Evolutionary conservation across 2,888 invertebrate species (phyloP).

Genomic region (Callyntrura sp.): DNA sequence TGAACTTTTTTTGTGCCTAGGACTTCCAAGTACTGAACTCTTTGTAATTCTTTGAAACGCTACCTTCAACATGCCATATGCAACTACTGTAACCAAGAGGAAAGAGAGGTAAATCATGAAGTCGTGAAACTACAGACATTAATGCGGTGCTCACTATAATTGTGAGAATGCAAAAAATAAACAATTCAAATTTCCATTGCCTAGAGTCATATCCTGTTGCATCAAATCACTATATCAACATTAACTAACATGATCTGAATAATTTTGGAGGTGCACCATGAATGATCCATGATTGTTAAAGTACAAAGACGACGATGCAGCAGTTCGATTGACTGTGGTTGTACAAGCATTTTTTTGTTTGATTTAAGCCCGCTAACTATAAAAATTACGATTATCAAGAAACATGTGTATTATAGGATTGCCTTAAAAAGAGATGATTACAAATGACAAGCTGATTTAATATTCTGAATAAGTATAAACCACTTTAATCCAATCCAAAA

Average conservation of each 20-base stretch:
- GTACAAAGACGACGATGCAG: not conserved
- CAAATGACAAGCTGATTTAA: constrained; percentile 77
- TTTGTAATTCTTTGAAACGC: not conserved
- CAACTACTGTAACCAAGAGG: not conserved
- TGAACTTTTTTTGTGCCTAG: constrained; percentile 2
- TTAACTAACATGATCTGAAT: not conserved
- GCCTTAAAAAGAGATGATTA: constrained; percentile 78
- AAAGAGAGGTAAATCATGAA: not conserved
- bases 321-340: not conserved
- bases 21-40: not conserved
- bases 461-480: constrained; percentile 69
- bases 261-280: not conserved
- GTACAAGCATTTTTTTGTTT: not conserved
- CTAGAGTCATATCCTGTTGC: too few relatives aligned
- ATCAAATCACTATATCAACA: too few relatives aligned
- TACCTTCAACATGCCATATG: not conserved
- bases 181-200: not conserved
- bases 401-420: constrained; percentile 68
- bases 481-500: constrained; percentile 40
- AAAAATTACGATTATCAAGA: constrained; percentile 75
- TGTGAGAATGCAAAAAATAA: not conserved
- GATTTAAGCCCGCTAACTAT: constrained; percentile 68
- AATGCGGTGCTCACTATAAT: not conserved
- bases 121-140: too few relatives aligned
- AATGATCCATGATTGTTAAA: not conserved